Evolutionary conservation across 1,140 invertebrate genomes (phyloP).

Genomic region (Zaprionus africanus): DNA sequence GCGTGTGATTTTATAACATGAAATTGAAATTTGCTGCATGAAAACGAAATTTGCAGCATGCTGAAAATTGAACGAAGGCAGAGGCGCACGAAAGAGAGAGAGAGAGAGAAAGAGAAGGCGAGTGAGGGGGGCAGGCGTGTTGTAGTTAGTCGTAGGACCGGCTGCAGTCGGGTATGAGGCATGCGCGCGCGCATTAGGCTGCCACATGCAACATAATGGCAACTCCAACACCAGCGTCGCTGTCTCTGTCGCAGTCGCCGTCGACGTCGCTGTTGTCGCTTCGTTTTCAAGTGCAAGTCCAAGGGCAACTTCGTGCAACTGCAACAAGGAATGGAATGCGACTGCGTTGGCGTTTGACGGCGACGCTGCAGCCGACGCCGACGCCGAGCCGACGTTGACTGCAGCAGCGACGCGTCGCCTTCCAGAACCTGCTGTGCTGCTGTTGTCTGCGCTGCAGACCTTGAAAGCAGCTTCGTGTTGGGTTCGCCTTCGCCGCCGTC

Average conservation of each 20-base stretch:
- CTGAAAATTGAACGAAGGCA: conserved; percentile 62
- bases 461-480: conserved; percentile 70
- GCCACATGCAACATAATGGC: conserved; percentile 42
- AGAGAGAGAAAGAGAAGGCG: not conserved
- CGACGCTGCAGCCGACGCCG: not conserved
- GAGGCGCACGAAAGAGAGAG: not conserved
- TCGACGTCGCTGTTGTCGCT: conserved; percentile 22
- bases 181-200: conserved; percentile 42
- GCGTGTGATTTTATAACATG: conserved; percentile 71
- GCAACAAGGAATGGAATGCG: conserved; percentile 57
- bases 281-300: conserved; percentile 83
- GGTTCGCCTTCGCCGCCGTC: conserved; percentile 13
- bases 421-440: conserved; percentile 53
- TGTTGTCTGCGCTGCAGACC: conserved; percentile 61
- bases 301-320: conserved; percentile 75
- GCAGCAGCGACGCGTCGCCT: conserved; percentile 19
- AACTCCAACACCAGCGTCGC: conserved; percentile 33
- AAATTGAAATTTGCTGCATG: conserved; percentile 79
- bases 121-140: not conserved
- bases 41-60: conserved; percentile 80
- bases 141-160: not conserved
- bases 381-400: conserved; percentile 13
- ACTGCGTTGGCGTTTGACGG: conserved; percentile 40
- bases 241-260: conserved; percentile 5
- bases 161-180: conserved; percentile 42